A percentile compares a stretch with the other conserved stretches of the same genome.
phyloP scores from a whole-genome alignment of 2,113 vertebrate species.

The Madoqua kirkii region DNA sequence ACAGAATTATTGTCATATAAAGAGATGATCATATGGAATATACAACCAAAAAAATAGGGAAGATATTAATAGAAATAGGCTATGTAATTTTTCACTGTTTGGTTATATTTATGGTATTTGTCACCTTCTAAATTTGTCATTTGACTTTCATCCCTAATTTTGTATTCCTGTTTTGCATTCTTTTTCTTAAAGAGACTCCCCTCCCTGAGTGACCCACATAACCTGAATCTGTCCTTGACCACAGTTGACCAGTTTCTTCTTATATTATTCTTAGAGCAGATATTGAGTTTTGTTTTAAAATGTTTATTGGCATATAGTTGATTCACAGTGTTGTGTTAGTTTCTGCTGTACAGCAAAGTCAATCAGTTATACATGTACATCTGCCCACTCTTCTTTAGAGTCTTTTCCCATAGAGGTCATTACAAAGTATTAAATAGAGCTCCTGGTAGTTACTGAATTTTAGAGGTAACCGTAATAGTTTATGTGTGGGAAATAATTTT shows the following conservation, averaged over 20 bases:
- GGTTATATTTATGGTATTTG: not conserved
- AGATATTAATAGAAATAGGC: not conserved
- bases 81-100: not conserved
- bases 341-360: not conserved
- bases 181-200: not conserved
- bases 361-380: not conserved
- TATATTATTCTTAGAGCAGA: not conserved
- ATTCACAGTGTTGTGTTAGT: not conserved
- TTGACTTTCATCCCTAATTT: not conserved
- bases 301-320: not conserved
- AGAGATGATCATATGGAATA: not conserved
- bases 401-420: not conserved
- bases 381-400: not conserved
- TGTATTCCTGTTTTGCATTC: not conserved
- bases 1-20: not conserved
- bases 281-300: not conserved
- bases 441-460: not conserved
- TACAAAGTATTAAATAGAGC: not conserved
- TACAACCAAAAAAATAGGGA: not conserved
- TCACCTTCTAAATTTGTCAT: not conserved
- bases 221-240: not conserved
- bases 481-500: not conserved
- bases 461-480: not conserved
- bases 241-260: not conserved
- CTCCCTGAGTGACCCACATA: accelerated